Evolutionary conservation across 2,113 vertebrate genomes (phyloP).

Genomic region (zebrafish (Danio rerio)): DNA sequence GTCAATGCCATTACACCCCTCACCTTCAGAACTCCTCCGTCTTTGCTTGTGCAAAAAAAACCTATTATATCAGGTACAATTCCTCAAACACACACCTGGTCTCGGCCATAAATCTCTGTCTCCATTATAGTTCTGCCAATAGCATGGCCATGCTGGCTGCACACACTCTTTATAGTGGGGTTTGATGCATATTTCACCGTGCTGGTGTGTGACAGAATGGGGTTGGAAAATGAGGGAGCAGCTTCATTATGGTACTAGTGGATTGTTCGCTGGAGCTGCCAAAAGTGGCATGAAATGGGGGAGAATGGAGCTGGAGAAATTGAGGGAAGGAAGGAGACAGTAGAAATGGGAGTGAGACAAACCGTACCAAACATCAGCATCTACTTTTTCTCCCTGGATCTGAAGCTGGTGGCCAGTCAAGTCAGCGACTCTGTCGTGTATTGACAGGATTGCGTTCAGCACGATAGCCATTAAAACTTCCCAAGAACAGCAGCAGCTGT

Average conservation of each 20-base stretch:
- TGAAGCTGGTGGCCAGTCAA: not conserved
- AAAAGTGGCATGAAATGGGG: conserved; percentile 48
- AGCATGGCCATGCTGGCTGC: conserved; percentile 75
- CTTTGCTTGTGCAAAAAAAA: conserved; percentile 58
- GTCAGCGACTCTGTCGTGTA: not conserved
- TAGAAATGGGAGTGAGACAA: conserved; percentile 7
- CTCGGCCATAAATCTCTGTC: conserved; percentile 75
- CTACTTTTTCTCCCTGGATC: conserved; percentile 20
- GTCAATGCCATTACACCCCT: conserved; percentile 56
- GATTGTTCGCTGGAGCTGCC: conserved; percentile 47
- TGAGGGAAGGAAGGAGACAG: not conserved
- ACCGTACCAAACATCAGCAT: conserved; percentile 14
- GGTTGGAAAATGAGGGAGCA: conserved; percentile 77
- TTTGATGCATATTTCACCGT: conserved; percentile 76
- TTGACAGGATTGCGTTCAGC: conserved; percentile 67
- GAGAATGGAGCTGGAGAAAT: conserved; percentile 26
- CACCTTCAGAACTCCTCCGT: conserved; percentile 55
- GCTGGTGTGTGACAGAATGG: conserved; percentile 84
- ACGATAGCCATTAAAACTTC: conserved; percentile 57
- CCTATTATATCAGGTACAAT: conserved; percentile 69
- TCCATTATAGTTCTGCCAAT: conserved; percentile 79
- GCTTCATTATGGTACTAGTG: conserved; percentile 58
- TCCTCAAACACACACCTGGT: conserved; percentile 69
- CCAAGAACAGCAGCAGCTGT: not conserved
- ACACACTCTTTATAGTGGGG: conserved; percentile 74